Evolutionary conservation across 1,140 invertebrate genomes (phyloP).

Genomic region (Ericerus pela): DNA sequence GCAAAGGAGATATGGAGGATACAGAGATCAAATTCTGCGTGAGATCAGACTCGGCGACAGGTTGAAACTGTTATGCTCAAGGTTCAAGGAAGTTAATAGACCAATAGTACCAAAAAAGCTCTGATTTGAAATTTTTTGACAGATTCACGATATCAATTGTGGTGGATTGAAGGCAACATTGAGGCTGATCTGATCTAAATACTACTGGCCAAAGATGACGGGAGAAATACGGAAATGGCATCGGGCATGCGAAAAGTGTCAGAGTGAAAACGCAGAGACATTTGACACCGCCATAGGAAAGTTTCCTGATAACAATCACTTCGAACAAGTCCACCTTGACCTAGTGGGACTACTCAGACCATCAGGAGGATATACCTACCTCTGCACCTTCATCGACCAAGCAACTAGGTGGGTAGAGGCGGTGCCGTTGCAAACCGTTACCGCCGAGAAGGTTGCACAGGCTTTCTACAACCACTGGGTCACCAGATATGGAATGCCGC

Average conservation of each 20-base stretch:
- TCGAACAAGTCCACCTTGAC: slow-evolving; percentile 35
- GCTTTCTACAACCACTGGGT: slow-evolving; percentile 20
- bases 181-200: background rate
- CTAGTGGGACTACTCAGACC: slow-evolving; percentile 29
- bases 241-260: background rate
- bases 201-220: slow-evolving; percentile 2
- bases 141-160: no score
- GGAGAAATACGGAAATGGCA: background rate
- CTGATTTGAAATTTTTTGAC: no score
- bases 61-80: no score
- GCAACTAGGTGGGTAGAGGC: slow-evolving; percentile 30
- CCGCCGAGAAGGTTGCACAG: slow-evolving; percentile 26
- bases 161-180: background rate
- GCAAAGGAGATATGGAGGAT: no score
- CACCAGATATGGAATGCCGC: slow-evolving; percentile 26
- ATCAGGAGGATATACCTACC: slow-evolving; percentile 21
- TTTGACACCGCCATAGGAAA: background rate
- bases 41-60: no score
- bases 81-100: no score
- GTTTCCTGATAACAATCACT: background rate
- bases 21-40: no score
- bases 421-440: slow-evolving; percentile 20
- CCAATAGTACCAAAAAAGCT: no score
- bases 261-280: slow-evolving; percentile 1
- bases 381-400: slow-evolving; percentile 26